These are phyloP conservation scores for Vireo griseus DNA, from an alignment of 2,797 vertebrate species.

Conservation along the genomic window DNA sequence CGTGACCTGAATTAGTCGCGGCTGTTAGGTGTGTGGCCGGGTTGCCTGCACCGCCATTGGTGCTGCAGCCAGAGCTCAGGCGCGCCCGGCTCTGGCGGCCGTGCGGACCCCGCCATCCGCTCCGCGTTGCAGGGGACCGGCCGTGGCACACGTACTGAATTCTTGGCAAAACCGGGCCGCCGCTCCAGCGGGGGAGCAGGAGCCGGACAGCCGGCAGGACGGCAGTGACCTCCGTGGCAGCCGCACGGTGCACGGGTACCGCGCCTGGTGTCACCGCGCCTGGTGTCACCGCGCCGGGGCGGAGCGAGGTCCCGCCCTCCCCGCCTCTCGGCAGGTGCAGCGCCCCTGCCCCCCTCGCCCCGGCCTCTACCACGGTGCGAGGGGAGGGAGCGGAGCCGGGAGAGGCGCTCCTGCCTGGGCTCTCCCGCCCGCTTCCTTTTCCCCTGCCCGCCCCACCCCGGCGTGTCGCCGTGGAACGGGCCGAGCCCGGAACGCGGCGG, in stretches of 20 bases:
- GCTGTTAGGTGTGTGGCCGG: background rate
- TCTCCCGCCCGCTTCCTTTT: background rate
- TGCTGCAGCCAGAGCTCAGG: background rate
- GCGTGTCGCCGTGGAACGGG: background rate
- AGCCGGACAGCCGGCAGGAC: background rate
- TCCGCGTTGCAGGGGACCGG: rapidly evolving
- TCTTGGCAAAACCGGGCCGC: background rate
- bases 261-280: rapidly evolving
- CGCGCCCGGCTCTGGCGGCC: background rate
- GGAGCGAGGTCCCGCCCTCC: background rate
- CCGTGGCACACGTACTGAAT: background rate
- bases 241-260: too few species aligned
- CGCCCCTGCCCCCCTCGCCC: background rate
- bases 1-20: too few species aligned
- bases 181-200: background rate
- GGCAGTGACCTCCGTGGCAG: rapidly evolving
- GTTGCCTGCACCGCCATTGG: background rate
- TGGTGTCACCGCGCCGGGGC: background rate
- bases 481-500: slow-evolving; percentile 40
- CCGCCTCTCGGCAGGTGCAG: background rate
- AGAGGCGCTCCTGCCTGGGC: rapidly evolving
- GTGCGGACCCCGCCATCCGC: too few species aligned
- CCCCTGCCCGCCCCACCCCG: background rate
- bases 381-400: background rate
- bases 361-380: background rate